Evolutionary conservation across 2,888 invertebrate species (phyloP).

Genomic region (Iselma pallidipennis): DNA sequence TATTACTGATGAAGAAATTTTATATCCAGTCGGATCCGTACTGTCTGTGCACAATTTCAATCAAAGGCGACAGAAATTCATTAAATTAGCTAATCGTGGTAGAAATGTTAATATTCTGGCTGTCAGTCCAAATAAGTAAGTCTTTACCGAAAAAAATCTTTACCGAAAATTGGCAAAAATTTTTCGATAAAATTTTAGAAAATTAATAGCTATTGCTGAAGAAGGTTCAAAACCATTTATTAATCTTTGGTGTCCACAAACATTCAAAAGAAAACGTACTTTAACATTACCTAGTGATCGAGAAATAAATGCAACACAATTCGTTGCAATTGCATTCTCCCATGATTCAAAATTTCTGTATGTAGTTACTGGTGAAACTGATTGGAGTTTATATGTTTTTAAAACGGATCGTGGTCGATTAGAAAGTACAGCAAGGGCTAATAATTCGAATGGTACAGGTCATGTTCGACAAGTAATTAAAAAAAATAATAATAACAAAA

Average conservation of each 20-base stretch:
- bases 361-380: conserved; percentile 80
- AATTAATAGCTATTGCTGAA: conserved; percentile 68
- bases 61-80: conserved; percentile 73
- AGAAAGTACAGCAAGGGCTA: conserved; percentile 73
- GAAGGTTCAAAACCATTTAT: conserved; percentile 67
- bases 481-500: too few relatives aligned
- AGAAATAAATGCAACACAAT: conserved; percentile 60
- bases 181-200: conserved; percentile 56
- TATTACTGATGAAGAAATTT: conserved; percentile 72
- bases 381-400: conserved; percentile 80
- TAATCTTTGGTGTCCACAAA: conserved; percentile 72
- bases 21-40: conserved; percentile 80
- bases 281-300: conserved; percentile 56
- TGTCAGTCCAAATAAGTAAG: conserved; percentile 71
- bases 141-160: too few relatives aligned
- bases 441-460: conserved; percentile 70
- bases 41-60: conserved; percentile 74
- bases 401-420: conserved; percentile 82
- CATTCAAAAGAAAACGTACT: conserved; percentile 72
- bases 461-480: conserved; percentile 65
- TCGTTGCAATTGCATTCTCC: conserved; percentile 75
- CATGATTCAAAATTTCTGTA: conserved; percentile 80
- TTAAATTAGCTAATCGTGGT: conserved; percentile 69
- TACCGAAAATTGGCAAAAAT: too few relatives aligned
- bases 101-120: conserved; percentile 66